Evolutionary conservation across 2,797 vertebrate species (phyloP).

Genomic region (Momotus momota): DNA sequence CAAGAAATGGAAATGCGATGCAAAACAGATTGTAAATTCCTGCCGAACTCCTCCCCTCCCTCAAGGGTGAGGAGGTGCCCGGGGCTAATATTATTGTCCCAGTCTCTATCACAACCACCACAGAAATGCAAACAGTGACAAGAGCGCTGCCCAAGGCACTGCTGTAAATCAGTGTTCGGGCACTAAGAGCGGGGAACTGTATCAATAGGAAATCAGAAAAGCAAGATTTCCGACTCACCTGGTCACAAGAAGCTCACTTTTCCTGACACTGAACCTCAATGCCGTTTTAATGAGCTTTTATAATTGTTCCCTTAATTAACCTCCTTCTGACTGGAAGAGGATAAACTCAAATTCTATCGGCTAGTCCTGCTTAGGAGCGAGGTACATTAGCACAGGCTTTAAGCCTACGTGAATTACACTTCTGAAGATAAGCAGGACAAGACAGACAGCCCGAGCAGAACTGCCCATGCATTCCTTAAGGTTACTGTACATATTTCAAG

Average conservation of each 20-base stretch:
- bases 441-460: neutral
- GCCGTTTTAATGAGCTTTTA: constrained; percentile 26
- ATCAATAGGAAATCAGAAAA: neutral
- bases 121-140: neutral
- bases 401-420: neutral
- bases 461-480: neutral
- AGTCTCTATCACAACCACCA: neutral
- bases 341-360: neutral
- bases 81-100: neutral
- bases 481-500: neutral
- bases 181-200: neutral
- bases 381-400: neutral
- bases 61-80: constrained; percentile 12
- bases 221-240: neutral
- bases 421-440: neutral
- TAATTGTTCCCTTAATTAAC: constrained; percentile 14
- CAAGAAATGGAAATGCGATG: constrained; percentile 1
- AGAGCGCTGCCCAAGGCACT: neutral
- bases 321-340: neutral
- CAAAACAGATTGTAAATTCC: constrained; percentile 15
- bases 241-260: neutral
- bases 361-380: neutral
- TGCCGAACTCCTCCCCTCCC: neutral
- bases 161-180: neutral
- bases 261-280: neutral